Base-by-base conservation (phyloP, 2,113 vertebrate species). In the Nipponia nippon region DNA sequence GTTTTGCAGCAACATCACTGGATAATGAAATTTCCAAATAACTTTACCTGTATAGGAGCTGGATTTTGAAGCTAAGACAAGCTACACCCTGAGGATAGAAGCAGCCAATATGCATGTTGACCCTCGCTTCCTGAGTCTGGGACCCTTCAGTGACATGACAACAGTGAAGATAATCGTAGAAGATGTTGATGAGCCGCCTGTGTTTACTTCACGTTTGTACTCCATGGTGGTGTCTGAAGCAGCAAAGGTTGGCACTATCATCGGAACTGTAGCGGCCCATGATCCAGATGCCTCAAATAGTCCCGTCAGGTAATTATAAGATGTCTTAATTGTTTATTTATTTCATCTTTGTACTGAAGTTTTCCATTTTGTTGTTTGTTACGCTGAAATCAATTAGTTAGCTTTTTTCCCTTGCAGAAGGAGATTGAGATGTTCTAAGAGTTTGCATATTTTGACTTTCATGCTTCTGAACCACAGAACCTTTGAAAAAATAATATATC, bases 91-190 rank as follows among this genome's bases (percentile, higher is more conserved):
- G 76, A 98, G 98, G 94, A 98, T 99, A 93, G 99, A 99, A 97
- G 99, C 98, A 75, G 99, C 99, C 16, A 99, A 99, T 97, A 98
- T 98, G 93, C 98, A 99, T 19, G 98, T 99, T 3, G 99, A 99
- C 97, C 98, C 99, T 95, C 98, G 98, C 62, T 99, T 99, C 89
- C 92, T 99, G 59, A 99, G 96, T 80, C 87, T 98, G 95, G 99
- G 99, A 32, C 99, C 99, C 0, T 99, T 99, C 89, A 99, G 98
- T 25, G 99, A 99, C 93, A 99, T 98, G 1, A 98, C 99, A 2
- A 98, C 98, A 0, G 98, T 99, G 92, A 99, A 98, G 95, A 98
- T 99, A 75, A 99, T 98, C 2, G 99, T 99, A 55, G 99, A 99
- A 70, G 99, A 99, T 7, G 99, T 99, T 75, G 99, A 99, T 10